Evolutionary conservation across 2,797 vertebrate genomes (phyloP), one percentile per base, ranked within the genome.

Genomic region (Hyperoplus immaculatus): DNA sequence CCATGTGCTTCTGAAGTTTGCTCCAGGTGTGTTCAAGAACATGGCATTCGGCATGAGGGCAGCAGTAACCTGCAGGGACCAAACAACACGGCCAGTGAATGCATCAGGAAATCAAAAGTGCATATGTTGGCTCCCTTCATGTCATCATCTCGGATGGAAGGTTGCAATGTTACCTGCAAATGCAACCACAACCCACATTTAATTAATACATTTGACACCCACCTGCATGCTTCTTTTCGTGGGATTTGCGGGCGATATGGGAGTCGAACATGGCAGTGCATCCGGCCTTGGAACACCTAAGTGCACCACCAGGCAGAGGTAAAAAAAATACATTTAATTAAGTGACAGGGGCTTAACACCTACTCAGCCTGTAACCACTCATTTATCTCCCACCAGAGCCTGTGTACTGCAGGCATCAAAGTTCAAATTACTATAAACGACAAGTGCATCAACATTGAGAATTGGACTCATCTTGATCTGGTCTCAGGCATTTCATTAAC

Each of bases 221-320:
- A 96, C 96, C 95, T 85, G 79, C 14, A 13, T 96, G 96, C 15
- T 82, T 96, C 74, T 90, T 94, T 87, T 95, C 91, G 3, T 96
- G 96, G 56, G 94, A 92, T 82, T 93, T 93, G 12, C 93, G 91
- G 5, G 89, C 77, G 1, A 88, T 8, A 11, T 89, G 88, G 1
- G 93, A 91, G 65, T 89, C 71, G 10, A 96, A 96, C 3, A 18
- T 83, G 67, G 80, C 82, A 2, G 16, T 0, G 12, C 96, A 96
- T 4, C 89, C 87, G 0, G 62, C 80, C 75, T 90, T 93, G 0
- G 15, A 82, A 80, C 96, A 96, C 82, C 95, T 96, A 49, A 13
- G 55, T 7, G 51, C 12, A 45, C 64, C 69, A 65, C 3, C 8
- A 70, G 46, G 67, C 4, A 54, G 10, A 75, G 41, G 21, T 59